Evolutionary conservation across 2,113 vertebrate genomes (phyloP).

Genomic region (Cynoglossus semilaevis): DNA sequence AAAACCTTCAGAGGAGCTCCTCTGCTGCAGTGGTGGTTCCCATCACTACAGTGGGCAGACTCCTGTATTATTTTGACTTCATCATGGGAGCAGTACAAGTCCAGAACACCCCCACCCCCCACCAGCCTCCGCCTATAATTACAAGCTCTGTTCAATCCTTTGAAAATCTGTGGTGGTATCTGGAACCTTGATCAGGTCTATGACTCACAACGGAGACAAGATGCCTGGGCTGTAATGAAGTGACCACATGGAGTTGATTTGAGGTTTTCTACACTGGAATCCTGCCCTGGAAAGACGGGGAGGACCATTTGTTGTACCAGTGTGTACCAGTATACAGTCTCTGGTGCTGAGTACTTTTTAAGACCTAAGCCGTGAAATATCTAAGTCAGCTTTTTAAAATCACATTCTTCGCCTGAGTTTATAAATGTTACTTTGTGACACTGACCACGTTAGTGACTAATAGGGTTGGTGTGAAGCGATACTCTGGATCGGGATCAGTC

Average conservation of each 20-base stretch:
- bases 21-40: constrained; percentile 51
- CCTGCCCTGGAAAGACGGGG: constrained; percentile 21
- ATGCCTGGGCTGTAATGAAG: constrained; percentile 55
- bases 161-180: constrained; percentile 34
- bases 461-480: too few species aligned
- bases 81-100: constrained; percentile 38
- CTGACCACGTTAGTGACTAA: too few species aligned
- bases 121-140: constrained; percentile 48
- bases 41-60: constrained; percentile 22
- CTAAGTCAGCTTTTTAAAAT: too few species aligned
- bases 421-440: too few species aligned
- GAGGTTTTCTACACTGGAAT: constrained; percentile 56
- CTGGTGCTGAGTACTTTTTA: too few species aligned
- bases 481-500: too few species aligned
- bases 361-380: too few species aligned
- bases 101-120: constrained; percentile 29
- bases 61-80: constrained; percentile 48
- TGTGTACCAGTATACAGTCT: too few species aligned
- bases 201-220: constrained; percentile 20
- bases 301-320: too few species aligned
- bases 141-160: constrained; percentile 48
- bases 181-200: constrained; percentile 53
- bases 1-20: constrained; percentile 38
- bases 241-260: constrained; percentile 67
- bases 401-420: too few species aligned